Conservation (phyloP, 2,797 vertebrate genomes). For the Onychomys leucogaster region DNA sequence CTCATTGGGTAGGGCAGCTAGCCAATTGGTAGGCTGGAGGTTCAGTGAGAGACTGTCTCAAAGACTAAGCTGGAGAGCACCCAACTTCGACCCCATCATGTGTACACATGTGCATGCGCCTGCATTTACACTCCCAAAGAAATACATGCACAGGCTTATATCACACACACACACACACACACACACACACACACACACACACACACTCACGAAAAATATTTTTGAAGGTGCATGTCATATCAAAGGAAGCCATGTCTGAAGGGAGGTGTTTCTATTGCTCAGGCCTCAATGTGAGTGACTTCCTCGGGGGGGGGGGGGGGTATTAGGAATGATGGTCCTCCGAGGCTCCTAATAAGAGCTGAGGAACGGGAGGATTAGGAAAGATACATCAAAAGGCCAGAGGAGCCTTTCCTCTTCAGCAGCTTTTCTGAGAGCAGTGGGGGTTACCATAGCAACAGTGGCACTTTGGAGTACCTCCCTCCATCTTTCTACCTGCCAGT, state of each 20-base stretch:
- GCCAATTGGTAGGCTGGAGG: too few species aligned
- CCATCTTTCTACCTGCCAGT: slow-evolving; percentile 39
- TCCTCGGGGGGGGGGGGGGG: not conserved
- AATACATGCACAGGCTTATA: not conserved
- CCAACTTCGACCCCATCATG: not conserved
- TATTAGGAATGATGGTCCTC: not conserved
- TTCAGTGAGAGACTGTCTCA: not conserved
- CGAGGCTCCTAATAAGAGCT: not conserved
- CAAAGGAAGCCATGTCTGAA: not conserved
- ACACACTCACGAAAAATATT: not conserved
- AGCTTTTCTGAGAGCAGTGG: slow-evolving; percentile 53
- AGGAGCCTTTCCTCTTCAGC: slow-evolving; percentile 29
- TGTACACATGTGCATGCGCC: not conserved
- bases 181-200: not conserved
- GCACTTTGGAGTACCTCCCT: slow-evolving; percentile 20
- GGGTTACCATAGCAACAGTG: slow-evolving; percentile 71
- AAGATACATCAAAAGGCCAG: slow-evolving; percentile 50
- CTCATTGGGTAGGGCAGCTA: not conserved
- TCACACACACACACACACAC: not conserved
- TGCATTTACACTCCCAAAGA: not conserved
- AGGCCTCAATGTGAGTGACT: not conserved
- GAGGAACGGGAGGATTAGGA: not conserved
- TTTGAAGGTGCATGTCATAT: not conserved
- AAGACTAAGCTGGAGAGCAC: not conserved
- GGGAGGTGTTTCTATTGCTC: not conserved